Evolutionary conservation across 2,888 invertebrate genomes (phyloP).

Genomic region (Podotricha telesiphe): DNA sequence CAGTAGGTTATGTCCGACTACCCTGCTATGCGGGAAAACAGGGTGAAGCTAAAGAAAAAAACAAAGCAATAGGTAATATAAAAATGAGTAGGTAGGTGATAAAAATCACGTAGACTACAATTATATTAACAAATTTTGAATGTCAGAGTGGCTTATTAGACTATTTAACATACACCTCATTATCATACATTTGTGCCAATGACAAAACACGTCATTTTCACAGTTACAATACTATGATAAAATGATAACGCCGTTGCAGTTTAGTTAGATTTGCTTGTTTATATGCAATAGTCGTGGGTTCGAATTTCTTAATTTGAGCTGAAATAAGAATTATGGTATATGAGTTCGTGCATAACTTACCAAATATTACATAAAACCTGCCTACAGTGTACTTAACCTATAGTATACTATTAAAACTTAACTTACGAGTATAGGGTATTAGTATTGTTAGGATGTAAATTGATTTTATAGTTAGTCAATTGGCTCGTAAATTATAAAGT

Average conservation of each 20-base stretch:
- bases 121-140: slow-evolving; percentile 10
- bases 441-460: no score
- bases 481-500: no score
- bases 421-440: no score
- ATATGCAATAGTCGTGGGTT: not conserved
- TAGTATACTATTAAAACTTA: no score
- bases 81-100: not conserved
- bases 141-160: slow-evolving; percentile 15
- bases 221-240: not conserved
- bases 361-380: no score
- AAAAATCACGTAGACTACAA: not conserved
- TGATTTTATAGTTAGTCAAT: no score
- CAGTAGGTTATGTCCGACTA: no score
- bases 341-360: no score
- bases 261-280: not conserved
- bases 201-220: not conserved
- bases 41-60: no score
- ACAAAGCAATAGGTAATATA: not conserved
- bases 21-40: no score
- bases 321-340: no score
- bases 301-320: not conserved
- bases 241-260: not conserved
- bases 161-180: slow-evolving; percentile 17
- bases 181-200: slow-evolving; percentile 5
- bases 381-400: no score